phyloP scores from a whole-genome alignment of 1,140 invertebrate species.

The Luehdorfia chinensis region DNA sequence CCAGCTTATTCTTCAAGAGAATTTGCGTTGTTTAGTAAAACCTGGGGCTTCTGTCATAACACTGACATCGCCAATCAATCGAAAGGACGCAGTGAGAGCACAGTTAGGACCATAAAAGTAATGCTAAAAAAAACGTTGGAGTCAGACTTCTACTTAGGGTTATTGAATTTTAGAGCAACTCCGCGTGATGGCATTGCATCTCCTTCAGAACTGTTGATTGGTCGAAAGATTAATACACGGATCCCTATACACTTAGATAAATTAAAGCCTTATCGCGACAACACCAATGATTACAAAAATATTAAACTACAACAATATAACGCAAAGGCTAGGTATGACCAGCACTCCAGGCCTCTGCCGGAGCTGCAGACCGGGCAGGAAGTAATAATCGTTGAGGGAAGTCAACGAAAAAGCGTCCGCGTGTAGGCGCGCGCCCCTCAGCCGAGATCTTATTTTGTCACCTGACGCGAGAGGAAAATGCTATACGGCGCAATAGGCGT shows the following conservation, averaged over 20 bases:
- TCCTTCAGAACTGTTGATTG: too few relatives aligned
- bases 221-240: too few relatives aligned
- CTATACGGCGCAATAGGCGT: slow-evolving; percentile 6
- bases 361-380: not conserved
- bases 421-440: slow-evolving; percentile 1
- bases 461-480: not conserved
- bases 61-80: too few relatives aligned
- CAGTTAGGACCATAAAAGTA: too few relatives aligned
- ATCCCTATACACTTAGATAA: not conserved
- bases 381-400: not conserved
- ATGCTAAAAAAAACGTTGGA: too few relatives aligned
- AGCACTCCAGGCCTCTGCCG: not conserved
- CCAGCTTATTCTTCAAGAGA: too few relatives aligned
- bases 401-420: not conserved
- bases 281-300: not conserved
- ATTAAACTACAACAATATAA: not conserved
- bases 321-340: not conserved
- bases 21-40: too few relatives aligned
- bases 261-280: slow-evolving; percentile 3
- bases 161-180: too few relatives aligned
- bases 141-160: too few relatives aligned
- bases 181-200: too few relatives aligned
- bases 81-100: too few relatives aligned
- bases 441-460: slow-evolving; percentile 4
- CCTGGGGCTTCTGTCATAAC: too few relatives aligned